phyloP scores from a whole-genome alignment of 2,113 vertebrate genomes.

The Anhinga rufa region DNA sequence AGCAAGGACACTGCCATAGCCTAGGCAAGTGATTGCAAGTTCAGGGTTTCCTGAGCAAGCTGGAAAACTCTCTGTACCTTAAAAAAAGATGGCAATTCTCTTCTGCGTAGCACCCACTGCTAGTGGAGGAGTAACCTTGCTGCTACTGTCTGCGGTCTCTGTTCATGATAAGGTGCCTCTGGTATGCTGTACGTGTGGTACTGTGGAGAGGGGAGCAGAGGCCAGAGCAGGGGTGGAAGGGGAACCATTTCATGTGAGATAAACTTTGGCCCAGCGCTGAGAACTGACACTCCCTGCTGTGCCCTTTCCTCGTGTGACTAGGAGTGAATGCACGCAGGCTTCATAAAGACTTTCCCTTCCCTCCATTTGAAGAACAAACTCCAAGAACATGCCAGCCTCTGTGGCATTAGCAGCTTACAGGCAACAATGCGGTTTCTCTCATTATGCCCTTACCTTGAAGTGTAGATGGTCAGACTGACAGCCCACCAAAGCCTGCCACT shows the following conservation, averaged over 20 bases:
- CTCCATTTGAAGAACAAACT: neutral
- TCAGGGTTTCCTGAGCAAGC: neutral
- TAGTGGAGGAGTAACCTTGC: neutral
- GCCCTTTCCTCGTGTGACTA: neutral
- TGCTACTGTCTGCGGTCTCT: rapidly evolving
- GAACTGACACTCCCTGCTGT: neutral
- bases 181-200: neutral
- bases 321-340: neutral
- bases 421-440: neutral
- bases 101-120: neutral
- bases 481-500: neutral
- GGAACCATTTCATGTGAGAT: rapidly evolving
- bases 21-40: neutral
- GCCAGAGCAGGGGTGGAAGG: neutral
- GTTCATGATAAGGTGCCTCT: neutral
- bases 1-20: neutral
- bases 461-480: neutral
- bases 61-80: neutral
- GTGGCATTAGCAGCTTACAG: neutral
- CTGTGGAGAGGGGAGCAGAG: neutral
- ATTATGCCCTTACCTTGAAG: neutral
- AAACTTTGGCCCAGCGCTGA: neutral
- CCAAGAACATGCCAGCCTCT: neutral
- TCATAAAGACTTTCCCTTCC: neutral
- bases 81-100: neutral